Percentiles rank a stretch among this genome's conserved stretches.
These are phyloP conservation scores for Eupithecia vulgata DNA, from an alignment of 2,888 invertebrate genomes.

Conservation along the genomic window DNA sequence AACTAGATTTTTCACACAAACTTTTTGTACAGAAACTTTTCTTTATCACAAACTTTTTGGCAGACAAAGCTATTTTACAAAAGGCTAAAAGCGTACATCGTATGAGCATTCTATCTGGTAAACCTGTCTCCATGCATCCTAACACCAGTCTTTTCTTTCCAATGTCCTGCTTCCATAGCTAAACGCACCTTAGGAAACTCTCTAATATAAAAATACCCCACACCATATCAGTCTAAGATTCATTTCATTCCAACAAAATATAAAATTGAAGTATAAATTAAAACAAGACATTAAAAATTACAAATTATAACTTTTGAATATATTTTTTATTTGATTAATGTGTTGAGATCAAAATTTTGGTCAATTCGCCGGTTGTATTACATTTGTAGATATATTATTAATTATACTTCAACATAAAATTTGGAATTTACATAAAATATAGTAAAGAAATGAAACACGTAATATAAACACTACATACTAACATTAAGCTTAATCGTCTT, in stretches of 20 bases:
- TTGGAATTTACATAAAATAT: conserved; percentile 52
- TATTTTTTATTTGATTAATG: conserved; percentile 40
- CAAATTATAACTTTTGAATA: conserved; percentile 49
- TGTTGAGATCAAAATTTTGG: conserved; percentile 64
- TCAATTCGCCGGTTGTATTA: conserved; percentile 58
- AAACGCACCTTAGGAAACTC: conserved; percentile 33
- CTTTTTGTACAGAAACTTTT: conserved; percentile 35
- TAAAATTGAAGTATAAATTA: conserved; percentile 35
- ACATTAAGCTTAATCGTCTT: conserved; percentile 62
- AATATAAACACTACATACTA: conserved; percentile 25
- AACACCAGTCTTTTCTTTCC: conserved; percentile 43
- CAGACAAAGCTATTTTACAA: conserved; percentile 49
- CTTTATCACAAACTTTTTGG: conserved; percentile 57
- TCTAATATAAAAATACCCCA: conserved; percentile 29
- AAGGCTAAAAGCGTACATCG: conserved; percentile 40
- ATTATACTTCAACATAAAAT: conserved; percentile 53
- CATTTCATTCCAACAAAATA: conserved; percentile 37
- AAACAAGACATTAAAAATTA: conserved; percentile 36
- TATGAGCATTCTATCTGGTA: conserved; percentile 36
- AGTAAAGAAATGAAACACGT: conserved; percentile 50
- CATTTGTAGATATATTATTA: conserved; percentile 45
- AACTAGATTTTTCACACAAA: conserved; percentile 42
- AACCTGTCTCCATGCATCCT: conserved; percentile 31
- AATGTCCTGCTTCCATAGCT: conserved; percentile 31
- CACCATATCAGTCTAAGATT: conserved; percentile 36